Percentiles rank a stretch among this genome's conserved stretches.
These are phyloP conservation scores for Reticulitermes lucifugus DNA, from an alignment of 2,888 invertebrate species.

Conservation along the genomic window DNA sequence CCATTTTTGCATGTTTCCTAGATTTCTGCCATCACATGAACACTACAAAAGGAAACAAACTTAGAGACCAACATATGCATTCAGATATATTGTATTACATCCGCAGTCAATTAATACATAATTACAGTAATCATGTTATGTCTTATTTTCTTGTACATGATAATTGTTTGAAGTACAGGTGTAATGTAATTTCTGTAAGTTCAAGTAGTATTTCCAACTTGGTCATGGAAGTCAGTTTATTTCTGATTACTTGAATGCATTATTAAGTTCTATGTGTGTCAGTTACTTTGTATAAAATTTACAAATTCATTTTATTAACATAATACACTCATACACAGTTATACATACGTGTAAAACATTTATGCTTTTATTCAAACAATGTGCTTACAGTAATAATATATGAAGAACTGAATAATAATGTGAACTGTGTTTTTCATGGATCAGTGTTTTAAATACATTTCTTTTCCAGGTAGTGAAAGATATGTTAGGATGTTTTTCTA, in stretches of 20 bases:
- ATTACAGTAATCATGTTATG: neutral
- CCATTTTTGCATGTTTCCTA: slow-evolving; percentile 25
- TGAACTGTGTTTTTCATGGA: slow-evolving; percentile 8
- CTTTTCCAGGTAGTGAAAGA: slow-evolving; percentile 41
- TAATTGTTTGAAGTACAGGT: neutral
- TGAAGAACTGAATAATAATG: slow-evolving; percentile 31
- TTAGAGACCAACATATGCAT: neutral
- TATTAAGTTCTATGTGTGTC: neutral
- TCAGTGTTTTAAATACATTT: slow-evolving; percentile 32
- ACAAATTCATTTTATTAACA: neutral
- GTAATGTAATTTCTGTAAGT: neutral
- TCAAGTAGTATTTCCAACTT: neutral
- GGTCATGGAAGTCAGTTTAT: neutral
- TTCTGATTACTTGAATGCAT: neutral
- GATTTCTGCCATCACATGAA: neutral
- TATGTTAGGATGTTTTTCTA: slow-evolving; percentile 29
- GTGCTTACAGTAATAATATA: neutral
- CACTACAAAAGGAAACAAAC: slow-evolving; percentile 13
- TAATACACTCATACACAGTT: neutral
- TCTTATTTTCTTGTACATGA: neutral
- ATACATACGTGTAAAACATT: neutral
- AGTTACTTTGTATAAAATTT: neutral
- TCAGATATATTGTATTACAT: neutral
- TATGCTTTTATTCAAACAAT: neutral
- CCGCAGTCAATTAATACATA: neutral